Percentiles rank a stretch among this genome's conserved stretches.
phyloP scores from a whole-genome alignment of 2,797 vertebrate species.

The Arctocebus calabarensis region DNA sequence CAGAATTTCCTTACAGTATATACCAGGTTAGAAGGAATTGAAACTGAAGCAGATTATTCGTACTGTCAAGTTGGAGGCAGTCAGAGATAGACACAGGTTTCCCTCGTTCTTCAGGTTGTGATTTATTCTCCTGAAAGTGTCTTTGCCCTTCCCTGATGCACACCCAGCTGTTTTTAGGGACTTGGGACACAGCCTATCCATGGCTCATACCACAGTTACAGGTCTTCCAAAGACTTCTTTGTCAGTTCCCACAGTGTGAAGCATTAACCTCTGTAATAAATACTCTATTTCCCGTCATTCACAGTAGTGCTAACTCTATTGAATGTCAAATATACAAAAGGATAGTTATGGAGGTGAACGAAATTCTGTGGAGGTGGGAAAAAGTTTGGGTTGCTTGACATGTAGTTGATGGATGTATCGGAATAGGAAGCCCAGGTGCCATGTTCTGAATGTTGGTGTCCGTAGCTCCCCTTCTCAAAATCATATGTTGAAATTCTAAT shows the following conservation, averaged over 20 bases:
- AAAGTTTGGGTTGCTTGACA: not conserved
- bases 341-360: too few species aligned
- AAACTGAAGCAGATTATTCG: not conserved
- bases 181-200: not conserved
- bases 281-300: not conserved
- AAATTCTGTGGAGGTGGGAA: not conserved
- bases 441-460: not conserved
- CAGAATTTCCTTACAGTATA: not conserved
- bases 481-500: not conserved
- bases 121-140: not conserved
- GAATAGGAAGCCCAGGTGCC: not conserved
- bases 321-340: not conserved
- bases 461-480: not conserved
- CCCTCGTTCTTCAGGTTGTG: not conserved
- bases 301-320: not conserved
- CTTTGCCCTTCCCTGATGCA: not conserved
- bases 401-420: rapidly evolving
- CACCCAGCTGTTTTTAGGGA: not conserved
- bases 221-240: not conserved
- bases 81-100: too few species aligned
- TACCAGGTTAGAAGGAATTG: not conserved
- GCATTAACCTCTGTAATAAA: not conserved
- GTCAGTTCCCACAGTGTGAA: not conserved
- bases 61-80: not conserved
- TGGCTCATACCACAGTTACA: not conserved